Conservation (phyloP, 1,140 invertebrate genomes). For the Cherax quadricarinatus region DNA sequence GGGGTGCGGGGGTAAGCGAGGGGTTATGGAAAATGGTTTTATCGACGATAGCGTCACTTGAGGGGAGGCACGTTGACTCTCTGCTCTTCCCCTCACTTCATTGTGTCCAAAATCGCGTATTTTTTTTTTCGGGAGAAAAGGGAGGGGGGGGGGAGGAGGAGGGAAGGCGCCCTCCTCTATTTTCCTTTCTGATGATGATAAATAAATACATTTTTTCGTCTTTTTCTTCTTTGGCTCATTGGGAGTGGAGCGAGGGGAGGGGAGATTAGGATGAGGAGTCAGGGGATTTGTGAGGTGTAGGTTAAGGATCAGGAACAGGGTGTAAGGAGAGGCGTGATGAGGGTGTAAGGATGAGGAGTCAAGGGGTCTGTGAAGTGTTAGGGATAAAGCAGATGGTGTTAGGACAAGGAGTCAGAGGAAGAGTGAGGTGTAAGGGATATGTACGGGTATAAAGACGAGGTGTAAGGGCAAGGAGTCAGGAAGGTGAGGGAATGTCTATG, state of each 20-base stretch:
- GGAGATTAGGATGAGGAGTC: background rate
- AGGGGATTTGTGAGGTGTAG: background rate
- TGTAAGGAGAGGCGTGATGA: background rate
- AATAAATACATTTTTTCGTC: slow-evolving; percentile 1
- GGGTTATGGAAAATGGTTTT: slow-evolving; percentile 64
- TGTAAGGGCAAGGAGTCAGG: no score
- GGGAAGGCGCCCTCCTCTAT: background rate
- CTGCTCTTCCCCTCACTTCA: slow-evolving; percentile 37
- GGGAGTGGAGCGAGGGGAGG: background rate
- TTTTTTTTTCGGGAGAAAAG: slow-evolving; percentile 4
- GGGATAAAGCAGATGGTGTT: no score
- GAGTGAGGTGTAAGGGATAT: no score
- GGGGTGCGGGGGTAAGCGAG: slow-evolving; percentile 15
- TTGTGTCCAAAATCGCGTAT: slow-evolving; percentile 15
- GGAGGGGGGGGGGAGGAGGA: background rate
- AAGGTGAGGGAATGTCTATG: no score
- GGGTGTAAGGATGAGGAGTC: background rate
- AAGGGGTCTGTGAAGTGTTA: no score
- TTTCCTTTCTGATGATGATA: slow-evolving; percentile 38
- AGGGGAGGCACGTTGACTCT: slow-evolving; percentile 23
- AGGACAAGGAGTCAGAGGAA: no score
- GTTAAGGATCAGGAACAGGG: background rate
- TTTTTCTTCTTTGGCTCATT: background rate
- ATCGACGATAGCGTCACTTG: slow-evolving; percentile 61
- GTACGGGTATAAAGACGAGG: no score